Base-by-base conservation (phyloP, 2,113 vertebrate species). In the Globicephala melas region DNA sequence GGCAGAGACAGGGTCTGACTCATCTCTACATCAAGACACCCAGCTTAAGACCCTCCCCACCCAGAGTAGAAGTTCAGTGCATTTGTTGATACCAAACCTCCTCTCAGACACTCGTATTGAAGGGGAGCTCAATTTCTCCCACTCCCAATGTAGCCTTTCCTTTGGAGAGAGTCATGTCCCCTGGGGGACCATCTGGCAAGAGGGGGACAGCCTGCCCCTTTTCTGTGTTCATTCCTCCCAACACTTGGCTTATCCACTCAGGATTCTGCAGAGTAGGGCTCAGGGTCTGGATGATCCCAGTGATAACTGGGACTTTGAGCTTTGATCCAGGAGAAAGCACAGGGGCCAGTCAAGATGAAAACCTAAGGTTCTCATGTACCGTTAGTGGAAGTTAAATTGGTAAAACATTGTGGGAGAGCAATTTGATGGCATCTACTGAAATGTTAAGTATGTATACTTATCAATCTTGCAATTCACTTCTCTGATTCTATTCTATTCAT, bases 1-100 rank as follows among this genome's bases (percentile, higher is more conserved):
- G 80, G 70, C 70, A 96, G 85, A 31, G 44, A 88, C 76, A 80
- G 36, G 74, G 41, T 82, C 53, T 97, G 96, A 97, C 96, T 97
- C 89, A 97, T 91, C 67, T 88, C 71, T 84, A 58, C 28, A 41
- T 81, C 55, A 93, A 89, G 85, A 81, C 53, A 67, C 50, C 10
- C 20, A 53, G 38, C 47, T 76, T 70, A 91, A 85, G 26, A 80
- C 17, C 62, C 53, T 55, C 28, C 71, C 77, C 38, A 50, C 62
- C 77, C 38, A 55, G 71, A 91, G 55, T 50, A 67, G 82, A 96
- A 55, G 18, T 3, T 76, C 41, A 71, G 28, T 38, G 70, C 13
- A n/a, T 93, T 88, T 95, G 58, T 71, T 94, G 71, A 79, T 23
- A 47, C 33, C 73, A 60, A 82, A 63, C 15, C 50, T 67, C 58